These are phyloP conservation scores for Acanthornis magna DNA, from an alignment of 2,797 vertebrate species.

Conservation along the genomic window DNA sequence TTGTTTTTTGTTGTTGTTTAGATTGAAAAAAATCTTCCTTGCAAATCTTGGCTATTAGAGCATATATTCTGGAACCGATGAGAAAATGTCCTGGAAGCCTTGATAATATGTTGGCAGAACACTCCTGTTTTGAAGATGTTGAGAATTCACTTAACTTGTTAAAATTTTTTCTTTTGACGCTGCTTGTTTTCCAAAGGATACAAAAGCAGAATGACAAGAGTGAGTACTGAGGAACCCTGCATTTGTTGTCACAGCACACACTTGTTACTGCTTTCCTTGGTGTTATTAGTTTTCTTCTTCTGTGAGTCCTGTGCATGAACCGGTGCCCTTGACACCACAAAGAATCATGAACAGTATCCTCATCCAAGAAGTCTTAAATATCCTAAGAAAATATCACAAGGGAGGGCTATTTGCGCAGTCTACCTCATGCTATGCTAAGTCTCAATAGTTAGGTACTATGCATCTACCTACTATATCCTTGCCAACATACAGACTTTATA, in stretches of 20 bases:
- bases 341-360: neutral
- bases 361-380: neutral
- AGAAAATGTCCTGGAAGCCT: conserved; percentile 13
- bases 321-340: neutral
- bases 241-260: neutral
- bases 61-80: neutral
- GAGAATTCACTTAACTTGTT: conserved; percentile 5
- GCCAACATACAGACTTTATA: neutral
- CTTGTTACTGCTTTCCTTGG: neutral
- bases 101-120: conserved; percentile 25
- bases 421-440: neutral
- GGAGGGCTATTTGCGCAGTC: neutral
- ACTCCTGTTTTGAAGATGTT: neutral
- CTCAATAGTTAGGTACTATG: neutral
- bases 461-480: neutral
- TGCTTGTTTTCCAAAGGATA: neutral
- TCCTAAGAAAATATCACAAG: neutral
- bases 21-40: neutral
- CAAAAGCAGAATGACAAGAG: neutral
- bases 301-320: neutral
- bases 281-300: neutral
- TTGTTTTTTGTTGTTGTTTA: neutral
- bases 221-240: neutral
- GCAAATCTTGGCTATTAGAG: neutral
- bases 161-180: neutral